Evolutionary conservation across 2,797 vertebrate species (phyloP).

Genomic region (Phoebastria nigripes): DNA sequence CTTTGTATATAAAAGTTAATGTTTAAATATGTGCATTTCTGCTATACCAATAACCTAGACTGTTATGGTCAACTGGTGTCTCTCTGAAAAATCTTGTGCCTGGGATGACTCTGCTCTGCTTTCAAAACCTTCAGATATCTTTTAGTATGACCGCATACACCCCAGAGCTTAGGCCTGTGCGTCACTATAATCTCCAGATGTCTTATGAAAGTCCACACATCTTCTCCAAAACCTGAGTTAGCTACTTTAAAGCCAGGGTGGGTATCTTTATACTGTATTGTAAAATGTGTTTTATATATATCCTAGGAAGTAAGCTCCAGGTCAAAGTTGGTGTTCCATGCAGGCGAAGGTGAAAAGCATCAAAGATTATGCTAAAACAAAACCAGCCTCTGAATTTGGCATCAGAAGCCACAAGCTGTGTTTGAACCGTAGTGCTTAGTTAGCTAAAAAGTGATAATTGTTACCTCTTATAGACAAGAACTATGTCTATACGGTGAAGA

Average conservation of each 20-base stretch:
- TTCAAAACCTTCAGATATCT: background rate
- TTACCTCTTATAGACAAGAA: background rate
- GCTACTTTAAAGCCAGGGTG: background rate
- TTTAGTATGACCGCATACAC: background rate
- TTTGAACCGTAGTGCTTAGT: background rate
- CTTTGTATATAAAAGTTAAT: background rate
- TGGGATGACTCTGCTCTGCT: background rate
- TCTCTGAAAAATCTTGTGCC: background rate
- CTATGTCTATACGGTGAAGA: background rate
- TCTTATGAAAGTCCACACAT: background rate
- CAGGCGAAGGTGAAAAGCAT: background rate
- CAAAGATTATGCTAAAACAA: background rate
- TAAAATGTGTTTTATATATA: background rate
- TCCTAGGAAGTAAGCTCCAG: background rate
- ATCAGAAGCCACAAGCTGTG: background rate
- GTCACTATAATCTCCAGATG: background rate
- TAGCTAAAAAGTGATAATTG: background rate
- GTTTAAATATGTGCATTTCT: background rate
- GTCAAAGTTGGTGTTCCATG: background rate
- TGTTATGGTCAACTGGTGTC: background rate
- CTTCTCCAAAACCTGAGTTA: background rate
- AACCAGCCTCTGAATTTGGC: background rate
- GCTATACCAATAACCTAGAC: background rate
- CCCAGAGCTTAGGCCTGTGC: background rate
- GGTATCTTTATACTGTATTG: background rate